Conservation (phyloP, 2,888 invertebrate species). For the Oithona nana region DNA sequence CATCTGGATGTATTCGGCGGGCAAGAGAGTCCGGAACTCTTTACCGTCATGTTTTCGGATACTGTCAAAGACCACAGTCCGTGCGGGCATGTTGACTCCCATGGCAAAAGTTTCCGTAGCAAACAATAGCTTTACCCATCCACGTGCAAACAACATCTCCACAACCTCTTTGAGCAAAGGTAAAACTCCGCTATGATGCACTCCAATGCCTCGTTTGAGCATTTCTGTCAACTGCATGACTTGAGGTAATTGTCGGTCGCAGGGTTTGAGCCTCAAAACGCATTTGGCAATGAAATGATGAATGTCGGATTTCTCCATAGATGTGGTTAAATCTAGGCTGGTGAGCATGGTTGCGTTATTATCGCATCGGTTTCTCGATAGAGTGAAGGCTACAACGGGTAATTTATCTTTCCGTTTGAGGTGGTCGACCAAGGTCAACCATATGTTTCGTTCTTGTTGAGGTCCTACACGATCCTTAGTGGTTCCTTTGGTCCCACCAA, state of each 20-base stretch:
- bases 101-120: conserved; percentile 99
- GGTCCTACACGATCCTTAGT: conserved; percentile 18
- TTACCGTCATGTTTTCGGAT: conserved; percentile 76
- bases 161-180: conserved; percentile 98
- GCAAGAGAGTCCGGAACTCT: conserved; percentile 49
- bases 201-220: conserved; percentile 69
- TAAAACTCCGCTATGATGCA: conserved; percentile 94
- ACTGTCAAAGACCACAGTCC: conserved; percentile 89
- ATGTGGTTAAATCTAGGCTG: conserved; percentile 54
- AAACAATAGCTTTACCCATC: conserved; percentile 80
- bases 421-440: conserved; percentile 62
- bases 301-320: conserved; percentile 63
- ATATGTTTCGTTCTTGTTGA: conserved; percentile 59
- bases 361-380: conserved; percentile 67
- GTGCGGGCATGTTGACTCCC: conserved; percentile 99
- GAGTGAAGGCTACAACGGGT: conserved; percentile 82
- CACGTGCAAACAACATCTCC: conserved; percentile 84
- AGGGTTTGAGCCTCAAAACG: conserved; percentile 56
- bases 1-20: conserved; percentile 97
- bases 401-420: conserved; percentile 59
- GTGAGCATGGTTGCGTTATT: conserved; percentile 41
- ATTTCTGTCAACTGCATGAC: conserved; percentile 43
- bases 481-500: conserved; percentile 13
- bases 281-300: conserved; percentile 67
- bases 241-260: conserved; percentile 77